Evolutionary conservation across 2,888 invertebrate genomes (phyloP).

Genomic region (Conchocele bisecta): DNA sequence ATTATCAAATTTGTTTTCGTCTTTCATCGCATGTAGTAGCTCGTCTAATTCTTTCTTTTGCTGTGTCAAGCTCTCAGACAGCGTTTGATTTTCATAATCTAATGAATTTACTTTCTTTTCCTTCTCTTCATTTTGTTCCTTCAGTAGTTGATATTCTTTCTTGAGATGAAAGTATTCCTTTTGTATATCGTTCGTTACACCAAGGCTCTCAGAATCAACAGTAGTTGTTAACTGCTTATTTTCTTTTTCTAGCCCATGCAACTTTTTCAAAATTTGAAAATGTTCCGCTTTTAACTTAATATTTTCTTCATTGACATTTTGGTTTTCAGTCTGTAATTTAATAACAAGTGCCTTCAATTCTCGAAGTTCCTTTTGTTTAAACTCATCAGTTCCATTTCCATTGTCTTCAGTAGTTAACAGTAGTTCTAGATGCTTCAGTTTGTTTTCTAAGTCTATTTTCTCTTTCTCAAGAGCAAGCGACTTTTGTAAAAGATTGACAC

Average conservation of each 20-base stretch:
- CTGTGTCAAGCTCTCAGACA: constrained; percentile 57
- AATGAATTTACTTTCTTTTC: constrained; percentile 54
- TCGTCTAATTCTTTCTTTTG: constrained; percentile 62
- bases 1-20: constrained; percentile 62
- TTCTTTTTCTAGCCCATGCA: constrained; percentile 61
- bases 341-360: constrained; percentile 61
- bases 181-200: constrained; percentile 45
- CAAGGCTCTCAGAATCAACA: constrained; percentile 55
- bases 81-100: constrained; percentile 58
- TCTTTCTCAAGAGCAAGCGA: constrained; percentile 52
- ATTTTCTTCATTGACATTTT: constrained; percentile 65
- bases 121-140: constrained; percentile 38
- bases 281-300: constrained; percentile 65
- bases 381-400: constrained; percentile 10
- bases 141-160: constrained; percentile 40
- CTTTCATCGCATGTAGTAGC: constrained; percentile 61
- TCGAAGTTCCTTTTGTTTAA: constrained; percentile 38
- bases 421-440: constrained; percentile 41
- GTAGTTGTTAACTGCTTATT: constrained; percentile 46
- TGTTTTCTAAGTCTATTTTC: constrained; percentile 56
- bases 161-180: constrained; percentile 57
- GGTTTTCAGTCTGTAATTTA: constrained; percentile 64
- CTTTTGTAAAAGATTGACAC: constrained; percentile 21
- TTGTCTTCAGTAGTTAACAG: background rate
- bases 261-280: constrained; percentile 56